Conservation (phyloP, 2,888 invertebrate genomes). For the Bursaphelenchus okinawaensis region DNA sequence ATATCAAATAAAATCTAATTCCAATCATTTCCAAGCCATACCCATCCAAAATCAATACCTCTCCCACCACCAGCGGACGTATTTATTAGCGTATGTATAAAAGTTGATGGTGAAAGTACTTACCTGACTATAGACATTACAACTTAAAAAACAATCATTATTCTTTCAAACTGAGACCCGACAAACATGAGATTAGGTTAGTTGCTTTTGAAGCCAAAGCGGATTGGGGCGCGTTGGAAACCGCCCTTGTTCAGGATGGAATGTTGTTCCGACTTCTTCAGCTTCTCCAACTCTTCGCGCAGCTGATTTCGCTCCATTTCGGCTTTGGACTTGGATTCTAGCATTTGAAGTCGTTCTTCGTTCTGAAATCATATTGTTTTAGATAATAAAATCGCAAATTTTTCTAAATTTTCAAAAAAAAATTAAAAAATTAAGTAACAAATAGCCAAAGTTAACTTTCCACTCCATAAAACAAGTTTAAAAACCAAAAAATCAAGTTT, state of each 20-base stretch:
- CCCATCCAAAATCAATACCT: no score
- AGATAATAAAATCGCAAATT: not conserved
- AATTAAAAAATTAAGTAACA: not conserved
- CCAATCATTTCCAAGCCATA: no score
- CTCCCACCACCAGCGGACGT: no score
- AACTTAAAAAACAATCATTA: no score
- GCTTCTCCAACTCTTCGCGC: slow-evolving; percentile 35
- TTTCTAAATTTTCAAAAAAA: slow-evolving; percentile 1
- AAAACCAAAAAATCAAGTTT: not conserved
- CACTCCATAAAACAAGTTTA: not conserved
- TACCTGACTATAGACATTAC: no score
- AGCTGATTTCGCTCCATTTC: slow-evolving; percentile 47
- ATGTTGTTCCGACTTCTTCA: slow-evolving; percentile 46
- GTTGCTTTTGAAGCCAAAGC: slow-evolving; percentile 23
- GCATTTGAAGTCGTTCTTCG: slow-evolving; percentile 53
- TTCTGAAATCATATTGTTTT: slow-evolving; percentile 53
- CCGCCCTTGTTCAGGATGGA: slow-evolving; percentile 54
- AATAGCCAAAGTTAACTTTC: not conserved
- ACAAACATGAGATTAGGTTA: no score
- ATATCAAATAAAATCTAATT: no score
- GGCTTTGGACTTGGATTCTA: slow-evolving; percentile 43
- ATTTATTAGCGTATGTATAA: no score
- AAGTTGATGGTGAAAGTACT: no score
- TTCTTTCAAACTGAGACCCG: no score
- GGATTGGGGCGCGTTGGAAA: slow-evolving; percentile 42